A percentile compares a stretch with the other conserved stretches of the same genome.
Evolutionary conservation across 1,140 invertebrate species (phyloP).

Genomic region (Dendrolimus punctatus): DNA sequence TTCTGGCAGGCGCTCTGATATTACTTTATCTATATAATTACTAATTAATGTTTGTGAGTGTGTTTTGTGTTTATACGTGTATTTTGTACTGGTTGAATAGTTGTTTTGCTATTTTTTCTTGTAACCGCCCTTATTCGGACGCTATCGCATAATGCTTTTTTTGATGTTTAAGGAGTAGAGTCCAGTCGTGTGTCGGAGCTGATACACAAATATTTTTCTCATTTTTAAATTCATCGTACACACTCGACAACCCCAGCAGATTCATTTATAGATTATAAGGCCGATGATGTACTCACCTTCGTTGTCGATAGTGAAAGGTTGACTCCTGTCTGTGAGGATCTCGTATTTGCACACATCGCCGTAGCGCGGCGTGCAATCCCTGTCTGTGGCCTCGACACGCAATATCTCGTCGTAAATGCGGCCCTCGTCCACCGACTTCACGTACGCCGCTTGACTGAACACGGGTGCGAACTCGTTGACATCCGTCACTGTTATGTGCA

Average conservation of each 20-base stretch:
- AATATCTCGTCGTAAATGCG: conserved; percentile 91
- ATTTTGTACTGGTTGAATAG: too few species aligned
- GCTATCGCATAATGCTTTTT: too few species aligned
- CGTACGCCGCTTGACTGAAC: conserved; percentile 91
- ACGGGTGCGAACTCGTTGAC: conserved; percentile 95
- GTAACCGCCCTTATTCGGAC: too few species aligned
- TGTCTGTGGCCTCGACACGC: conserved; percentile 90
- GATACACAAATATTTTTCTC: too few species aligned
- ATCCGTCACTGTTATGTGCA: conserved; percentile 95
- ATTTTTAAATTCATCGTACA: too few species aligned
- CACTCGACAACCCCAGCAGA: too few species aligned
- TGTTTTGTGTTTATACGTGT: too few species aligned
- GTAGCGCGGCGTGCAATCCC: conserved; percentile 93
- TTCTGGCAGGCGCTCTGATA: too few species aligned
- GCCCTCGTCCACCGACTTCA: conserved; percentile 92
- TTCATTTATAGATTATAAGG: background rate
- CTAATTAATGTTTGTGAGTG: too few species aligned
- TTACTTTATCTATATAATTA: too few species aligned
- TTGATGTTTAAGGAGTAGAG: background rate
- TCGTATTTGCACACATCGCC: conserved; percentile 97
- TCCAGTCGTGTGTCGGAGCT: too few species aligned
- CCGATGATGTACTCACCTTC: conserved; percentile 76
- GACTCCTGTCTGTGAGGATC: conserved; percentile 86
- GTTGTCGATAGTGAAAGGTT: conserved; percentile 94
- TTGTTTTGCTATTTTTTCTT: too few species aligned